Percentiles rank a stretch among this genome's conserved stretches.
Evolutionary conservation across 2,888 invertebrate genomes (phyloP).

Genomic region (Cordilura impudica): DNA sequence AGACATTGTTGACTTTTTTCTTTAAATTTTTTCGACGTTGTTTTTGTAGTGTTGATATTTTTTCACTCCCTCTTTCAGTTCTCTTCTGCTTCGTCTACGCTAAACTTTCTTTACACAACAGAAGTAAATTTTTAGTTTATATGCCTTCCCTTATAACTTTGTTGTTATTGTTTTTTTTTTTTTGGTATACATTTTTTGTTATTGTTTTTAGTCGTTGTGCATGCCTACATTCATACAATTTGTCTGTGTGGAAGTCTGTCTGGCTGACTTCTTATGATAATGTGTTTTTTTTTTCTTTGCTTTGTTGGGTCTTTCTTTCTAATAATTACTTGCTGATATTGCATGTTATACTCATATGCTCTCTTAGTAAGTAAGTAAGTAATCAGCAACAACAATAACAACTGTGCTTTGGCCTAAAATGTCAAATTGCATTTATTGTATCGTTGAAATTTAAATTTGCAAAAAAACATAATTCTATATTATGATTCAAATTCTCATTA

Average conservation of each 20-base stretch:
- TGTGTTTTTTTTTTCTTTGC: neutral
- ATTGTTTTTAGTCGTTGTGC: constrained; percentile 19
- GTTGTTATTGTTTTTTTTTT: constrained; percentile 6
- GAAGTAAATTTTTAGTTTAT: constrained; percentile 8
- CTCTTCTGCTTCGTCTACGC: neutral
- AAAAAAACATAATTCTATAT: too few relatives aligned
- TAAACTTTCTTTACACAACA: constrained; percentile 1
- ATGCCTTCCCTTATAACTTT: constrained; percentile 18
- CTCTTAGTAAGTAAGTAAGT: neutral
- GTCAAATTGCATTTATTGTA: neutral
- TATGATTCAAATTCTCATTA: too few relatives aligned
- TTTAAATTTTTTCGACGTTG: neutral
- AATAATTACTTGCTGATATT: neutral
- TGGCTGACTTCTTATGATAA: constrained; percentile 30
- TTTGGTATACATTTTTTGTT: neutral
- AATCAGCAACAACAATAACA: neutral
- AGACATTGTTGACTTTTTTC: constrained; percentile 45
- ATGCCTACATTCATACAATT: constrained; percentile 18
- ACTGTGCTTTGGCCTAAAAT: neutral
- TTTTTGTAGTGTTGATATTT: neutral
- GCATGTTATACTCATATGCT: neutral
- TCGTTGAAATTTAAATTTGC: neutral
- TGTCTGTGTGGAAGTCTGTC: constrained; percentile 41
- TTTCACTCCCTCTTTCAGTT: neutral
- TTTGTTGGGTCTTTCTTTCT: neutral